A percentile compares a stretch with the other conserved stretches of the same genome.
Conservation (phyloP, 2,888 invertebrate genomes). For the Perizoma flavofasciatum region DNA sequence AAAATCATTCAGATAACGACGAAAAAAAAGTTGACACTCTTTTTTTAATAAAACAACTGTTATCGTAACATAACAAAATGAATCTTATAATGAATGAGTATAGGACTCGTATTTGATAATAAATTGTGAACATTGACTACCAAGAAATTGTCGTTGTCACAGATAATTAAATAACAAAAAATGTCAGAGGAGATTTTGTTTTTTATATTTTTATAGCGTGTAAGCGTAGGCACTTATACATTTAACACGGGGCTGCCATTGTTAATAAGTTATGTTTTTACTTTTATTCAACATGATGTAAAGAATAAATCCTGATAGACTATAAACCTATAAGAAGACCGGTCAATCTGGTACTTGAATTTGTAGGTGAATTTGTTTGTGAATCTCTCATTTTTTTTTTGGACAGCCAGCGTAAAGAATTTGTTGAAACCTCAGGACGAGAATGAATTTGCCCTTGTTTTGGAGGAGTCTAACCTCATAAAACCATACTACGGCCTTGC, state of each 20-base stretch:
- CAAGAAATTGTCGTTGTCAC: constrained; percentile 48
- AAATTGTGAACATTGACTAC: constrained; percentile 11
- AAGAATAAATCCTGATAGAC: too few relatives aligned
- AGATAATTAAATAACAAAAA: constrained; percentile 77
- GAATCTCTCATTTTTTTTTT: too few relatives aligned
- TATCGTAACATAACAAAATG: not conserved
- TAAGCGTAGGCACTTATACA: constrained; percentile 8
- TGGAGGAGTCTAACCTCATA: too few relatives aligned
- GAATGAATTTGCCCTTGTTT: too few relatives aligned
- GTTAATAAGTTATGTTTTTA: not conserved
- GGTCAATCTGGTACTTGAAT: too few relatives aligned
- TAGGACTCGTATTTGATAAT: not conserved
- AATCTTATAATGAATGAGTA: not conserved
- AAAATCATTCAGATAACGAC: constrained; percentile 8
- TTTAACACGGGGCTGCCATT: constrained; percentile 5
- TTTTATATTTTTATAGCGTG: constrained; percentile 7
- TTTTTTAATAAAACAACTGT: constrained; percentile 3
- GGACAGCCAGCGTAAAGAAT: too few relatives aligned
- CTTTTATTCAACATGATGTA: not conserved
- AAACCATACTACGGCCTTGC: too few relatives aligned
- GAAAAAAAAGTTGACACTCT: constrained; percentile 11
- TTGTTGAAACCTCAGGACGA: too few relatives aligned
- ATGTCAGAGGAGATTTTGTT: constrained; percentile 37
- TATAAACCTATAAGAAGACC: too few relatives aligned
- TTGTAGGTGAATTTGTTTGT: too few relatives aligned